A percentile compares a stretch with the other conserved stretches of the same genome.
These are phyloP conservation scores for Harpegnathos saltator DNA, from an alignment of 1,140 invertebrate species.

Conservation along the genomic window DNA sequence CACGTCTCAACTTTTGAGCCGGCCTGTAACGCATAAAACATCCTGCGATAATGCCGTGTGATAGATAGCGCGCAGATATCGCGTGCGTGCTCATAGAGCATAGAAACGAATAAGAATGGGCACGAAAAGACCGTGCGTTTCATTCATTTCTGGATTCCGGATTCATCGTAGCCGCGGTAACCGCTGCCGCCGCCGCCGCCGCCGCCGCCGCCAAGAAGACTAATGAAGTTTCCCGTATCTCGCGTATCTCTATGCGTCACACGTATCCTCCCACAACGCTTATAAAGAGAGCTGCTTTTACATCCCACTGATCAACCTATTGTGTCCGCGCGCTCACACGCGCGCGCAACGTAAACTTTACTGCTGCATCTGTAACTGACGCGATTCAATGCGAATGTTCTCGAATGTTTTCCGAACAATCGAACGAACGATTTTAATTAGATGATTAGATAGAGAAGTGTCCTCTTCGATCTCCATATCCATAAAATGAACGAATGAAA, in stretches of 20 bases:
- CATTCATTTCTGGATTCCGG: slow-evolving; percentile 65
- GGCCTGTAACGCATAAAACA: slow-evolving; percentile 52
- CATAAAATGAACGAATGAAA: background rate
- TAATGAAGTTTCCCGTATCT: slow-evolving; percentile 38
- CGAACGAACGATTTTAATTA: slow-evolving; percentile 14
- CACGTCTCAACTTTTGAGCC: slow-evolving; percentile 35
- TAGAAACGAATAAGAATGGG: slow-evolving; percentile 57
- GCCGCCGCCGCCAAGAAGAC: too few species aligned
- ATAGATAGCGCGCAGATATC: slow-evolving; percentile 38
- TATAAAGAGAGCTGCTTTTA: slow-evolving; percentile 46
- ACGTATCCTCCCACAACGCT: slow-evolving; percentile 32
- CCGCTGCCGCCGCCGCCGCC: too few species aligned
- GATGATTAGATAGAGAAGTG: background rate
- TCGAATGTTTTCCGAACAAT: background rate
- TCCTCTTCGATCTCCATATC: background rate
- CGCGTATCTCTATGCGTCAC: background rate
- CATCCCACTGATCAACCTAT: slow-evolving; percentile 8
- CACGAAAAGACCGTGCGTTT: slow-evolving; percentile 47
- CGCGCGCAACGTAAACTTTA: slow-evolving; percentile 4
- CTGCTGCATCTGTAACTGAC: background rate
- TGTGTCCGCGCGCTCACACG: background rate
- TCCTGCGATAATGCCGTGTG: slow-evolving; percentile 51
- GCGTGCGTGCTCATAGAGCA: too few species aligned
- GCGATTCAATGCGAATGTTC: background rate
- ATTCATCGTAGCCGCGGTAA: slow-evolving; percentile 32